These are phyloP conservation scores for Campylomormyrus tamandua DNA, from an alignment of 2,113 vertebrate genomes.

Conservation along the genomic window DNA sequence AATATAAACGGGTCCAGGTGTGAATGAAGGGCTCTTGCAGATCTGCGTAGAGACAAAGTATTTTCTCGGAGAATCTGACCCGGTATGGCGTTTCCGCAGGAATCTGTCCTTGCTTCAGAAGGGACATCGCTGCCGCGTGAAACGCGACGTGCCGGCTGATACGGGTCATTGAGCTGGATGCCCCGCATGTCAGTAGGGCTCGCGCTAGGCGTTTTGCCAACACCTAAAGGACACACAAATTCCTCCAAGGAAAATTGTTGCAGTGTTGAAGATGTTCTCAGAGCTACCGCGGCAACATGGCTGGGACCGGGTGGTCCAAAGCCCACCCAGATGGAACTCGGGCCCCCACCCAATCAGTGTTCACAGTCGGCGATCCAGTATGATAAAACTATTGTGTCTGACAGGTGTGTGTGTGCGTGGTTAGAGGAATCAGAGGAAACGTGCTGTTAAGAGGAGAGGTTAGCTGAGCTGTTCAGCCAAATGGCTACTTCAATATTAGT, in stretches of 20 bases:
- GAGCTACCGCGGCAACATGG: background rate
- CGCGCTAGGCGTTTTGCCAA: background rate
- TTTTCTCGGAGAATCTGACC: background rate
- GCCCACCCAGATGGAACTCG: background rate
- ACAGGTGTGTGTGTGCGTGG: background rate
- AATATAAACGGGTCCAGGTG: background rate
- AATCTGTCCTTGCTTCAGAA: background rate
- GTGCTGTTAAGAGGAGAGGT: background rate
- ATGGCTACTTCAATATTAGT: no score
- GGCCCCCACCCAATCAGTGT: background rate
- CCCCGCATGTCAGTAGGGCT: background rate
- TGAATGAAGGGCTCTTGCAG: background rate
- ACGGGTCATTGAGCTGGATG: background rate
- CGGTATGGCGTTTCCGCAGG: background rate
- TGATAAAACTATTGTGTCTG: background rate
- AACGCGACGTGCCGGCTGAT: background rate
- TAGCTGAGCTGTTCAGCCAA: no score
- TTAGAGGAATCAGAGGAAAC: background rate
- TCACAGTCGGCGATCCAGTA: background rate
- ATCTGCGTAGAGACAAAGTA: background rate
- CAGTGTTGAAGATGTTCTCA: background rate
- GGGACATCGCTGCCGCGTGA: background rate
- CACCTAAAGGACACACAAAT: background rate
- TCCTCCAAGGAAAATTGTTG: background rate
- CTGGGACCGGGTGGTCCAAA: background rate